phyloP scores from a whole-genome alignment of 2,888 invertebrate genomes.

The Hydroisotoma schaefferi region DNA sequence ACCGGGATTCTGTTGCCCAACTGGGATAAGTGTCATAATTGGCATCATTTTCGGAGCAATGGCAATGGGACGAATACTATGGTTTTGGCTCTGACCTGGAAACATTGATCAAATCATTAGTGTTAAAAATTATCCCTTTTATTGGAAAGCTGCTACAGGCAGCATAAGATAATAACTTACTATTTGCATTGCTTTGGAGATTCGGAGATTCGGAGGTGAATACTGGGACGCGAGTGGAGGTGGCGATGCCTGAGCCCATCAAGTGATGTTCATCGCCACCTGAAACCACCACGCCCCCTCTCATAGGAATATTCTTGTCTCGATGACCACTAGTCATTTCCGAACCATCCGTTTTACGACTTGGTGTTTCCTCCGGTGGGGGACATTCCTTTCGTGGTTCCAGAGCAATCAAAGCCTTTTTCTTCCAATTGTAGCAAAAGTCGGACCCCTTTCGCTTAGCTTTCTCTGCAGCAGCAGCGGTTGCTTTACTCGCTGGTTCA shows the following conservation, averaged over 20 bases:
- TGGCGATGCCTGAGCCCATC: slow-evolving; percentile 35
- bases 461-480: slow-evolving; percentile 4
- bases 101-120: slow-evolving; percentile 7
- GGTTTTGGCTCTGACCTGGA: slow-evolving; percentile 41
- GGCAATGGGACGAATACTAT: slow-evolving; percentile 46
- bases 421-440: slow-evolving; percentile 3
- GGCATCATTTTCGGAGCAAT: slow-evolving; percentile 50
- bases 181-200: slow-evolving; percentile 40
- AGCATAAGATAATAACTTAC: slow-evolving; percentile 12
- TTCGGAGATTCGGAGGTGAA: slow-evolving; percentile 39
- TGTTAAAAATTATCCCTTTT: background rate
- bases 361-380: slow-evolving; percentile 44
- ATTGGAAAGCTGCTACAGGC: background rate
- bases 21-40: slow-evolving; percentile 49
- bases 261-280: slow-evolving; percentile 37
- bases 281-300: slow-evolving; percentile 47
- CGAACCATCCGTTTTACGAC: slow-evolving; percentile 47
- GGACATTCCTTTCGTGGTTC: slow-evolving; percentile 43
- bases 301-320: slow-evolving; percentile 49
- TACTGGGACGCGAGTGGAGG: slow-evolving; percentile 49
- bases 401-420: slow-evolving; percentile 12
- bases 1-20: slow-evolving; percentile 46
- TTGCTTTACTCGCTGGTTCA: slow-evolving; percentile 48
- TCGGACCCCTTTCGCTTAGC: background rate
- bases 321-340: slow-evolving; percentile 49